Percentiles rank a stretch among this genome's conserved stretches.
Conservation (phyloP, 2,113 vertebrate species). For the Theropithecus gelada region DNA sequence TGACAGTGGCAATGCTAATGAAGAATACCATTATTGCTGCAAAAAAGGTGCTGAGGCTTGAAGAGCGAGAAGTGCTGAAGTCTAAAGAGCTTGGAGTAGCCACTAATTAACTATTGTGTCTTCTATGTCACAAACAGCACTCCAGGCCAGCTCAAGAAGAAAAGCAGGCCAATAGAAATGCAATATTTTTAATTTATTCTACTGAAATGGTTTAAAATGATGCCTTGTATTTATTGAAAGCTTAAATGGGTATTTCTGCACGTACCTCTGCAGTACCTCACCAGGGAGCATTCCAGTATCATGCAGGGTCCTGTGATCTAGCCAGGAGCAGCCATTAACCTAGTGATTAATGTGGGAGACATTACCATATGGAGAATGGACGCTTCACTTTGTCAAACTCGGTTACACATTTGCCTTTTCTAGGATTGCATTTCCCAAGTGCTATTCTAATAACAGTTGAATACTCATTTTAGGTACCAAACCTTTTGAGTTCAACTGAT, state of each 20-base stretch:
- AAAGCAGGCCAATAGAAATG: conserved; percentile 82
- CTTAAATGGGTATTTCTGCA: not conserved
- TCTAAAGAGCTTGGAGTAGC: conserved; percentile 87
- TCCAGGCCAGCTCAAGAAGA: conserved; percentile 54
- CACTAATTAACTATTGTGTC: conserved; percentile 79
- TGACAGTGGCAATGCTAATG: conserved; percentile 99
- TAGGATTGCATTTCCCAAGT: conserved; percentile 68
- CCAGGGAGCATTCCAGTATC: not conserved
- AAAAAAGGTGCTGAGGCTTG: conserved; percentile 90
- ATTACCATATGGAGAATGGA: not conserved
- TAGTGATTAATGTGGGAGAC: not conserved
- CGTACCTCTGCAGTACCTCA: not conserved
- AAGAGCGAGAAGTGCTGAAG: conserved; percentile 86
- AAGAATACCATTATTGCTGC: conserved; percentile 98
- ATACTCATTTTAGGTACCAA: conserved; percentile 53
- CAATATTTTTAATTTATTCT: conserved; percentile 86
- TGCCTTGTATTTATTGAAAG: conserved; percentile 75
- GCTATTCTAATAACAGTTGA: conserved; percentile 66
- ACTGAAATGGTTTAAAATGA: conserved; percentile 31
- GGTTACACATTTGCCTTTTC: conserved; percentile 49
- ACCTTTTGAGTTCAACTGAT: conserved; percentile 66
- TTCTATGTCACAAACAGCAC: not conserved
- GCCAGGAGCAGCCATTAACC: not conserved
- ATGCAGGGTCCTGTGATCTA: not conserved
- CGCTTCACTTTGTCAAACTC: not conserved